These are phyloP conservation scores for Protonibea diacanthus DNA, from an alignment of 2,797 vertebrate species.

Conservation along the genomic window DNA sequence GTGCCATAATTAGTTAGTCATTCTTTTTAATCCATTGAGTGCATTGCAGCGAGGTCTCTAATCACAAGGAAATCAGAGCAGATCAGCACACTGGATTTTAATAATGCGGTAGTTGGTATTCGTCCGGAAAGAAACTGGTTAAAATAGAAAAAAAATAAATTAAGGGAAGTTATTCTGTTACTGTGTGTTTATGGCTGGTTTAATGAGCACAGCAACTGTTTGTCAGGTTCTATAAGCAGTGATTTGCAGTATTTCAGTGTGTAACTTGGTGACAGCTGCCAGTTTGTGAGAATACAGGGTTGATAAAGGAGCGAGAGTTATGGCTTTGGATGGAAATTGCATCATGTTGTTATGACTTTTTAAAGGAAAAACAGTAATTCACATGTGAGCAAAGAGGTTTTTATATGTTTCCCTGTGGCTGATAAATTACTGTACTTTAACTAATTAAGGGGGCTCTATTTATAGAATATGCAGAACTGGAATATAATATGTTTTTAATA, in stretches of 20 bases:
- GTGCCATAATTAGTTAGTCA: neutral
- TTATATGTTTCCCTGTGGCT: conserved; percentile 4
- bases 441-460: too few relatives aligned
- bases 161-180: neutral
- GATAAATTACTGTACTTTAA: conserved; percentile 7
- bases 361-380: conserved; percentile 24
- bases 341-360: conserved; percentile 36
- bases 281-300: conserved; percentile 39
- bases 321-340: conserved; percentile 43
- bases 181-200: conserved; percentile 27
- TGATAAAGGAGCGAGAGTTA: conserved; percentile 45
- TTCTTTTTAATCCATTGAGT: conserved; percentile 16
- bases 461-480: too few relatives aligned
- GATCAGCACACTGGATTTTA: conserved; percentile 6
- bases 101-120: conserved; percentile 9
- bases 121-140: neutral
- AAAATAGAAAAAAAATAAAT: neutral
- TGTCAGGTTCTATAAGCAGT: conserved; percentile 52
- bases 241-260: conserved; percentile 39
- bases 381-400: neutral
- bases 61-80: neutral
- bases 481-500: too few relatives aligned
- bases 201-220: conserved; percentile 52
- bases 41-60: neutral
- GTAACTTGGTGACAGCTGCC: conserved; percentile 49